These are phyloP conservation scores for Apogon hyalosoma DNA, from an alignment of 2,797 vertebrate species.

Conservation along the genomic window DNA sequence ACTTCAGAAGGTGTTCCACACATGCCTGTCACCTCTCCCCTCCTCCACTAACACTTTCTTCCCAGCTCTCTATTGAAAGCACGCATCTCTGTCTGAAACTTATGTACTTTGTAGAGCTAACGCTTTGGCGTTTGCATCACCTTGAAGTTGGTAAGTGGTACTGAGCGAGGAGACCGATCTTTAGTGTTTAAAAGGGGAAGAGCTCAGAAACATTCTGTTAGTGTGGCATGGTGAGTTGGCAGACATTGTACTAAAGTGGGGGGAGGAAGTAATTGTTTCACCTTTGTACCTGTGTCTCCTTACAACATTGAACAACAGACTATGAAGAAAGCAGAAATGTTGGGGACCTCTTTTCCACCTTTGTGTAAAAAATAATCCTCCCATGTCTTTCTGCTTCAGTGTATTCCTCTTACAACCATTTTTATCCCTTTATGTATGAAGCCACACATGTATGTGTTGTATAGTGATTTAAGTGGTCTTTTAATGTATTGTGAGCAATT, in stretches of 20 bases:
- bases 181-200: slow-evolving; percentile 75
- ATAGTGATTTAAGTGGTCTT: slow-evolving; percentile 17
- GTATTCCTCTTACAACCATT: slow-evolving; percentile 29
- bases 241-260: slow-evolving; percentile 59
- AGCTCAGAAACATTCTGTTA: slow-evolving; percentile 66
- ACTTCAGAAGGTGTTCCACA: slow-evolving; percentile 84
- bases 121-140: slow-evolving; percentile 80
- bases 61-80: slow-evolving; percentile 74
- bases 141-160: slow-evolving; percentile 86
- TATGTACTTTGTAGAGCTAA: slow-evolving; percentile 87
- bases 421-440: slow-evolving; percentile 40
- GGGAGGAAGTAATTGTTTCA: slow-evolving; percentile 57
- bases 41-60: slow-evolving; percentile 78
- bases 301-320: slow-evolving; percentile 64
- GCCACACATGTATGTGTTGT: slow-evolving; percentile 7
- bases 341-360: slow-evolving; percentile 45
- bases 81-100: slow-evolving; percentile 80
- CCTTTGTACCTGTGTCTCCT: slow-evolving; percentile 65
- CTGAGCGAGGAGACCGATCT: slow-evolving; percentile 76
- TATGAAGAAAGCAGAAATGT: slow-evolving; percentile 51
- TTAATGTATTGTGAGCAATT: slow-evolving; percentile 15
- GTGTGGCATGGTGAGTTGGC: slow-evolving; percentile 61
- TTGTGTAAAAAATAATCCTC: slow-evolving; percentile 28
- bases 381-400: slow-evolving; percentile 19
- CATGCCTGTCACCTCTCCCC: slow-evolving; percentile 83